Evolutionary conservation across 2,113 vertebrate genomes (phyloP).

Genomic region (Pollachius pollachius): DNA sequence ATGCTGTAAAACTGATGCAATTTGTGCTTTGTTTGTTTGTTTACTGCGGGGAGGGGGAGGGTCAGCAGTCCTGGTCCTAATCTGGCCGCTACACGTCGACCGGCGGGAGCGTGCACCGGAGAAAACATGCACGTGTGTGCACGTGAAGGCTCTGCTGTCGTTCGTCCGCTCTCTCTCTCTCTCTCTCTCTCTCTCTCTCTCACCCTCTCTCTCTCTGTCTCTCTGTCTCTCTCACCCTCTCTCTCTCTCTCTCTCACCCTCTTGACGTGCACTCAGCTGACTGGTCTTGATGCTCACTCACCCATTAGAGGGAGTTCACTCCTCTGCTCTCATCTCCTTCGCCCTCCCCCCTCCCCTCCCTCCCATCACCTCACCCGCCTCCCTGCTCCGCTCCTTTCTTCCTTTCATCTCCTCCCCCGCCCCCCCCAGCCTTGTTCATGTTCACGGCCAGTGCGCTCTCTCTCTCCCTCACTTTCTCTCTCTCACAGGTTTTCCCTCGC

Average conservation of each 20-base stretch:
- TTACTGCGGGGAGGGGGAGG: too few relatives aligned
- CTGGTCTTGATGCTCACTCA: constrained; percentile 61
- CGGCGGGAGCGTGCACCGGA: too few relatives aligned
- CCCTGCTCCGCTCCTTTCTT: constrained; percentile 14
- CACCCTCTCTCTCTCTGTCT: constrained; percentile 43
- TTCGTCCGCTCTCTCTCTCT: too few relatives aligned
- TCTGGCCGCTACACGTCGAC: too few relatives aligned
- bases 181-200: constrained; percentile 8
- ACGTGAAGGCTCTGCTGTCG: too few relatives aligned
- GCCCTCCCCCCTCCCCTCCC: constrained; percentile 22
- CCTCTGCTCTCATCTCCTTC: constrained; percentile 11
- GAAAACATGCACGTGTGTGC: too few relatives aligned
- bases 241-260: constrained; percentile 39
- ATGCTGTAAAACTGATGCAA: too few relatives aligned
- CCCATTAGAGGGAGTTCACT: constrained; percentile 41
- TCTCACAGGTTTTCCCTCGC: constrained; percentile 21
- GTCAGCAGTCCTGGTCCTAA: too few relatives aligned
- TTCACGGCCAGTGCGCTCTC: too few relatives aligned
- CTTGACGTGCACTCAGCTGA: constrained; percentile 55
- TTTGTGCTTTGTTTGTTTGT: too few relatives aligned
- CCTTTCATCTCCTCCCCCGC: constrained; percentile 12
- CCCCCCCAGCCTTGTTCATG: not conserved
- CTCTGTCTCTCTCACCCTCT: constrained; percentile 42
- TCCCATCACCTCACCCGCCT: constrained; percentile 49
- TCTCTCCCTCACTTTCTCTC: not conserved